These are phyloP conservation scores for Hipparchia sbordonii DNA, from an alignment of 2,888 invertebrate species.

Conservation along the genomic window DNA sequence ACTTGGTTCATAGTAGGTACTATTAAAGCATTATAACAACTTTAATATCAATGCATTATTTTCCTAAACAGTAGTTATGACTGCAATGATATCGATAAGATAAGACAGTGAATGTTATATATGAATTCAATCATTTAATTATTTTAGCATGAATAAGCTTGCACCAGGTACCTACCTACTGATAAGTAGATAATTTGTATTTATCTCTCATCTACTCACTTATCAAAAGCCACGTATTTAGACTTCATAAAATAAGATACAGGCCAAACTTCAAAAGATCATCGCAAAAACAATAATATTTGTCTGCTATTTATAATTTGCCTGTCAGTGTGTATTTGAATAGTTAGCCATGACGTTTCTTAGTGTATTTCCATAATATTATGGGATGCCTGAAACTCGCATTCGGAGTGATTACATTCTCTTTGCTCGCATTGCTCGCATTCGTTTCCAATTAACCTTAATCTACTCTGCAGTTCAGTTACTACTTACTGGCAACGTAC, in stretches of 20 bases:
- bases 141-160: background rate
- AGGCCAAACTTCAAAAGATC: background rate
- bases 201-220: background rate
- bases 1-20: background rate
- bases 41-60: slow-evolving; percentile 2
- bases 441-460: slow-evolving; percentile 12
- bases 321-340: background rate
- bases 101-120: background rate
- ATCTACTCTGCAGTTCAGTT: background rate
- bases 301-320: background rate
- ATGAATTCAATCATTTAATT: background rate
- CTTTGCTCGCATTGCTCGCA: background rate
- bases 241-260: background rate
- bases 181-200: background rate
- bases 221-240: background rate
- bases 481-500: slow-evolving; percentile 1
- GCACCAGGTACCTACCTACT: background rate
- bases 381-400: background rate
- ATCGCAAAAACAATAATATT: background rate
- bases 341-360: background rate
- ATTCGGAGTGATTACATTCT: too few relatives aligned
- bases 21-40: background rate
- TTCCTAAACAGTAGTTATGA: background rate
- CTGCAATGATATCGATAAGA: slow-evolving; percentile 12
- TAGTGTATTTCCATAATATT: background rate